Base-by-base conservation (phyloP, 2,113 vertebrate genomes). In the Cololabis saira region DNA sequence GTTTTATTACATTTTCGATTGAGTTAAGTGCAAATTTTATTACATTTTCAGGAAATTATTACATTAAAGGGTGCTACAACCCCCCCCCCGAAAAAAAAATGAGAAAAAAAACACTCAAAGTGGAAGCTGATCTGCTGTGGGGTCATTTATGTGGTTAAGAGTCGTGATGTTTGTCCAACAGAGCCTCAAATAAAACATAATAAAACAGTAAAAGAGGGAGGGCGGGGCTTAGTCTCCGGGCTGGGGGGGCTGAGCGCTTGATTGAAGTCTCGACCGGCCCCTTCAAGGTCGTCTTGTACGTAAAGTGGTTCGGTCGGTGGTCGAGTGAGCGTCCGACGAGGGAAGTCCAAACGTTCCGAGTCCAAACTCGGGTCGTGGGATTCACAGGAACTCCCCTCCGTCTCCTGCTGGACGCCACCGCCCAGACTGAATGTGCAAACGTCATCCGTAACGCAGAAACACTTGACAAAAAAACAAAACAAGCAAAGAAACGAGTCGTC, bases 361-460 rank as follows among this genome's bases (percentile, higher is more conserved):
- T 52, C 49, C 41, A 55, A 58, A 71, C 43, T 41, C 58, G 58
- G 58, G 15, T 82, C 68, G 62, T 67, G n/a, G 10, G 53, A 61
- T 45, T 71, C 69, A 78, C 48, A 57, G 74, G 60, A 71, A 60
- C 67, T n/a, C 55, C n/a, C 17, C 52, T 71, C 59, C 22, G 53
- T 64, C 72, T 51, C 40, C 45, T 67, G 62, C 47, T 40, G 47
- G 67, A 67, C 16, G 3, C 58, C 62, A 5, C 16, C 33, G 4
- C 53, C 67, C 73, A 59, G 50, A 68, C 58, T 17, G 15, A 84
- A 78, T 84, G 88, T 92, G 89, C 84, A 89, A 89, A 87, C 55
- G 54, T 81, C 47, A 4, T 56, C 74, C 33, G 19, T 71, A 65
- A 78, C 19, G 13, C 55, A 51, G 71, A 82, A 30, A 40, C 48